These are phyloP conservation scores for Odocoileus hemionus DNA, from an alignment of 2,113 vertebrate species.

Conservation along the genomic window DNA sequence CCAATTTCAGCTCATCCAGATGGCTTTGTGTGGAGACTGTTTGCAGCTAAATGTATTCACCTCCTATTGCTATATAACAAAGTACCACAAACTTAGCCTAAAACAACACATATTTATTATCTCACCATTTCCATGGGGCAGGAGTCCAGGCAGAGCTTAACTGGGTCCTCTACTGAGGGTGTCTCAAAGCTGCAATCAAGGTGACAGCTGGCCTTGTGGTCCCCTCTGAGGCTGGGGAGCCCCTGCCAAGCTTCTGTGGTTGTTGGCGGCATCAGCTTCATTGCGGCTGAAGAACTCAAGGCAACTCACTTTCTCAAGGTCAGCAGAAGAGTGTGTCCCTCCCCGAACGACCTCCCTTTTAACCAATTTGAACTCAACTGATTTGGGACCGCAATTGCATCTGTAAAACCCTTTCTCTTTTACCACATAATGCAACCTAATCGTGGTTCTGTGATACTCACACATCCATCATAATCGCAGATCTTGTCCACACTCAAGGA, in stretches of 20 bases:
- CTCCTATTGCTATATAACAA: slow-evolving; percentile 28
- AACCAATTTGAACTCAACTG: not conserved
- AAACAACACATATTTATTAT: not conserved
- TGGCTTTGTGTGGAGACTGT: not conserved
- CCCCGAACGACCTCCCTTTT: not conserved
- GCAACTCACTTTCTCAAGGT: slow-evolving; percentile 24
- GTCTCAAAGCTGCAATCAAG: slow-evolving; percentile 27
- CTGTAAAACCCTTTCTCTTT: not conserved
- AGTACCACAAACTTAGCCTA: slow-evolving; percentile 11
- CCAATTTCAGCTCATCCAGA: not conserved
- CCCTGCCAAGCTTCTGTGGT: slow-evolving; percentile 39
- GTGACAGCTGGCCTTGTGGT: slow-evolving; percentile 33
- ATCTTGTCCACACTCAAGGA: not conserved
- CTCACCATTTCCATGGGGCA: slow-evolving; percentile 44
- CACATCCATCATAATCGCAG: not conserved
- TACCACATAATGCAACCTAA: not conserved
- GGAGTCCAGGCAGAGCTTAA: not conserved
- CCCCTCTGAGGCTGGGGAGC: slow-evolving; percentile 42
- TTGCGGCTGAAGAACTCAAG: slow-evolving; percentile 39
- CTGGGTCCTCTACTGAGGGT: not conserved
- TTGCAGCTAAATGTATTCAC: not conserved
- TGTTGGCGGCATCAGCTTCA: slow-evolving; percentile 44
- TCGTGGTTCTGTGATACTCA: not conserved
- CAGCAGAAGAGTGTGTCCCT: not conserved
- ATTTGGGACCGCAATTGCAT: not conserved